Evolutionary conservation across 2,888 invertebrate genomes (phyloP).

Genomic region (Lasioglossum marginatum): DNA sequence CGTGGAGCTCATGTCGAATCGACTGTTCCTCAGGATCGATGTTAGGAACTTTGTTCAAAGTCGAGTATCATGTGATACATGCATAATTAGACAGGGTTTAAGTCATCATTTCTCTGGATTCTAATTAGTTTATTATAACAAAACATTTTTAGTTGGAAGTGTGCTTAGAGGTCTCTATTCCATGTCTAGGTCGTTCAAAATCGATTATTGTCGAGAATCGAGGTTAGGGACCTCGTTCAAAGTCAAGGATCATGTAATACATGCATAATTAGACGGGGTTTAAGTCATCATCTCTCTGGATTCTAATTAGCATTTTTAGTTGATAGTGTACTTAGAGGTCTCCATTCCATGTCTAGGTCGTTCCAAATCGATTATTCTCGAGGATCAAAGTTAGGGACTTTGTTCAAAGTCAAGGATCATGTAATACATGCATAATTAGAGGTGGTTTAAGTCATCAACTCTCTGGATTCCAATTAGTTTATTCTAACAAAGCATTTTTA

Average conservation of each 20-base stretch:
- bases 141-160: background rate
- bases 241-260: background rate
- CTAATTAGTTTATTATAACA: background rate
- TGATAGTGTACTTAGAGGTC: too few species aligned
- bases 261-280: background rate
- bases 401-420: background rate
- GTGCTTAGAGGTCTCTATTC: too few species aligned
- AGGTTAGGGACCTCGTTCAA: background rate
- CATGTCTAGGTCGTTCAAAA: background rate
- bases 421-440: background rate
- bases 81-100: background rate
- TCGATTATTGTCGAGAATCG: background rate
- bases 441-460: background rate
- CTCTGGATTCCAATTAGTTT: too few species aligned
- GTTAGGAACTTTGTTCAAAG: background rate
- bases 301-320: too few species aligned
- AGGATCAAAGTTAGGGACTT: background rate
- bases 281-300: background rate
- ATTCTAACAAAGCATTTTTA: too few species aligned
- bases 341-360: too few species aligned
- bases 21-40: background rate
- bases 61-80: background rate
- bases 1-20: background rate
- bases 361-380: background rate
- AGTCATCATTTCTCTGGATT: background rate